These are phyloP conservation scores for Gastracanthus pulcherrimus DNA, from an alignment of 2,888 invertebrate genomes.

Conservation along the genomic window DNA sequence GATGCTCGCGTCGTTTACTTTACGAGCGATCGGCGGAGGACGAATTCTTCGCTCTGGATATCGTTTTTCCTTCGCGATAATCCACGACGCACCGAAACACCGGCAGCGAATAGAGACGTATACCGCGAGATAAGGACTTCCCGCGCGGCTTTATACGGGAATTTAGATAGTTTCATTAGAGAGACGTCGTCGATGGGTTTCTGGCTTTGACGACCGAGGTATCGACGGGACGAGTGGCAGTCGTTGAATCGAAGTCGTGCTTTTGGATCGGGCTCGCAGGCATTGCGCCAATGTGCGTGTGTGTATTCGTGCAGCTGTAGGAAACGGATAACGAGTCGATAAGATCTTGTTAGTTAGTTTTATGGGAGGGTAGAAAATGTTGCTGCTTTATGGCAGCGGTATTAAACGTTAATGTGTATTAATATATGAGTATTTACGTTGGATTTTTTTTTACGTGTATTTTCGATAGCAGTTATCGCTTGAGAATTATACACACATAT, in stretches of 20 bases:
- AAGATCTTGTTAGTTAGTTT: slow-evolving; percentile 40
- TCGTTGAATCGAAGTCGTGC: slow-evolving; percentile 17
- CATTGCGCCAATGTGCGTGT: no score
- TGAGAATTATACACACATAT: no score
- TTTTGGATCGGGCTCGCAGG: no score
- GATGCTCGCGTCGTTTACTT: slow-evolving; percentile 33
- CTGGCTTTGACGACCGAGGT: no score
- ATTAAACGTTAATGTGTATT: slow-evolving; percentile 9
- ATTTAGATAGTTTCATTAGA: slow-evolving; percentile 45
- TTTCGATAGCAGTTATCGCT: no score
- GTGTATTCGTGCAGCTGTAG: not conserved
- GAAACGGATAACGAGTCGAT: slow-evolving; percentile 29
- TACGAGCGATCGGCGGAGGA: slow-evolving; percentile 14
- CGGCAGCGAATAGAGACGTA: slow-evolving; percentile 33
- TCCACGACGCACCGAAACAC: not conserved
- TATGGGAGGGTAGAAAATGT: slow-evolving; percentile 24
- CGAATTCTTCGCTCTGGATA: not conserved
- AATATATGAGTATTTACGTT: no score
- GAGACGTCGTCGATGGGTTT: not conserved
- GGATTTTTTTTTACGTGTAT: no score
- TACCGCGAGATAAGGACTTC: slow-evolving; percentile 24
- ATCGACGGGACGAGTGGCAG: no score
- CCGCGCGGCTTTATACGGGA: slow-evolving; percentile 15
- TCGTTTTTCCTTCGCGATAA: not conserved
- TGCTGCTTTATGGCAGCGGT: not conserved